phyloP scores from a whole-genome alignment of 2,888 invertebrate species.

The Fabriciana adippe region DNA sequence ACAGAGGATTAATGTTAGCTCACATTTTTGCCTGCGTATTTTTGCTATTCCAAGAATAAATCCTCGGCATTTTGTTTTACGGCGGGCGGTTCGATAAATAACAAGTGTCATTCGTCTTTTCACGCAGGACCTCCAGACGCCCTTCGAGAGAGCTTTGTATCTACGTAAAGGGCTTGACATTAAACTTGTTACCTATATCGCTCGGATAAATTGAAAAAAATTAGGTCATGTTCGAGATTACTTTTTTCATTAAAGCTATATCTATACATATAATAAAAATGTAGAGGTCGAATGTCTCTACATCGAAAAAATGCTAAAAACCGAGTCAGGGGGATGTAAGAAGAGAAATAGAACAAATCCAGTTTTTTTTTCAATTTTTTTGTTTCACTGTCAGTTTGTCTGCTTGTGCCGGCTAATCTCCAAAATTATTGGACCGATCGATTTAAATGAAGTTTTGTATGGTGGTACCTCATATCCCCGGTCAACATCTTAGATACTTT shows the following conservation, averaged over 20 bases:
- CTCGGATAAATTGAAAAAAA: conserved; percentile 8
- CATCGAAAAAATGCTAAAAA: no score
- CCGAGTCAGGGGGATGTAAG: no score
- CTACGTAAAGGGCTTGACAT: conserved; percentile 26
- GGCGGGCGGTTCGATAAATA: conserved; percentile 58
- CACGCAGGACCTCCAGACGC: conserved; percentile 65
- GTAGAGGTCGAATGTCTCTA: no score
- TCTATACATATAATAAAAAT: no score
- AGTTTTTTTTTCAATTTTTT: no score
- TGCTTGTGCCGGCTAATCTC: no score
- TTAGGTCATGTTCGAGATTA: not conserved
- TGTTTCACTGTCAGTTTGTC: no score
- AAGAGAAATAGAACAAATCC: no score
- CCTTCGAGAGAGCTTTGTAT: conserved; percentile 49
- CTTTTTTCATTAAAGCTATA: not conserved
- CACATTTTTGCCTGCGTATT: conserved; percentile 24
- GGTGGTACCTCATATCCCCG: no score
- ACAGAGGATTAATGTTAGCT: conserved; percentile 21
- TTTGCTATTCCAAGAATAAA: conserved; percentile 45
- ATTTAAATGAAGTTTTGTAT: no score
- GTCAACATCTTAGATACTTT: no score
- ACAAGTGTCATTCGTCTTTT: conserved; percentile 64
- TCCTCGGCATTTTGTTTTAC: conserved; percentile 52
- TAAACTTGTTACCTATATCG: conserved; percentile 13
- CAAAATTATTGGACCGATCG: no score